These are phyloP conservation scores for Heliothis peltigera DNA, from an alignment of 2,888 invertebrate species.

Conservation along the genomic window DNA sequence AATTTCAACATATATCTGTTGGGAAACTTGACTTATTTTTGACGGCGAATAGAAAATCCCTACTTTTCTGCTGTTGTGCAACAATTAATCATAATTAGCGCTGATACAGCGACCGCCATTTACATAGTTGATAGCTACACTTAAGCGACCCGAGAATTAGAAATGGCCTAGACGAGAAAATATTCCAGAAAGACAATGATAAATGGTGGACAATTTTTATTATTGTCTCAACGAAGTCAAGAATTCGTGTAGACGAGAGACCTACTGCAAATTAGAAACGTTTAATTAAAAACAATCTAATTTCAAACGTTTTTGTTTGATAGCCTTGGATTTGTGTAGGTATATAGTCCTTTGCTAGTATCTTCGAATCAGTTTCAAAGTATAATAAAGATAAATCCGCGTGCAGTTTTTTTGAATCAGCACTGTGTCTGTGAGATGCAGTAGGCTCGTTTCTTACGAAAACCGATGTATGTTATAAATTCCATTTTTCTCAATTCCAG, in stretches of 20 bases:
- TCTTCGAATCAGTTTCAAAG: too few species aligned
- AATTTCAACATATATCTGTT: too few species aligned
- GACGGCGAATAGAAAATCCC: constrained; percentile 1
- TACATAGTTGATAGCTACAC: constrained; percentile 50
- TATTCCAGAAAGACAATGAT: constrained; percentile 35
- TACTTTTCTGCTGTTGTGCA: constrained; percentile 22
- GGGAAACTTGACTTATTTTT: neutral
- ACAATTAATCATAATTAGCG: constrained; percentile 59
- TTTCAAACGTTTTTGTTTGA: neutral
- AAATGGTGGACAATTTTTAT: constrained; percentile 40
- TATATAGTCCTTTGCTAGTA: neutral
- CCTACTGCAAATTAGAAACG: neutral
- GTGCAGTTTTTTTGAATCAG: too few species aligned
- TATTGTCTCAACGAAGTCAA: constrained; percentile 20
- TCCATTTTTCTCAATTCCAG: constrained; percentile 71
- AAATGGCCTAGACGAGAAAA: constrained; percentile 32
- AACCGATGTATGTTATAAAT: neutral
- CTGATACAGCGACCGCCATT: constrained; percentile 48
- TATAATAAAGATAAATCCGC: too few species aligned
- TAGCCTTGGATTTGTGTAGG: neutral
- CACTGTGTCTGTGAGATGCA: too few species aligned
- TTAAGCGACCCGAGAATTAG: constrained; percentile 46
- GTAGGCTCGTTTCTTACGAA: neutral
- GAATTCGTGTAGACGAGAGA: constrained; percentile 17
- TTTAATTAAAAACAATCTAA: neutral